Conservation (phyloP, 2,888 invertebrate genomes). For the Arrhopalites spinosus region DNA sequence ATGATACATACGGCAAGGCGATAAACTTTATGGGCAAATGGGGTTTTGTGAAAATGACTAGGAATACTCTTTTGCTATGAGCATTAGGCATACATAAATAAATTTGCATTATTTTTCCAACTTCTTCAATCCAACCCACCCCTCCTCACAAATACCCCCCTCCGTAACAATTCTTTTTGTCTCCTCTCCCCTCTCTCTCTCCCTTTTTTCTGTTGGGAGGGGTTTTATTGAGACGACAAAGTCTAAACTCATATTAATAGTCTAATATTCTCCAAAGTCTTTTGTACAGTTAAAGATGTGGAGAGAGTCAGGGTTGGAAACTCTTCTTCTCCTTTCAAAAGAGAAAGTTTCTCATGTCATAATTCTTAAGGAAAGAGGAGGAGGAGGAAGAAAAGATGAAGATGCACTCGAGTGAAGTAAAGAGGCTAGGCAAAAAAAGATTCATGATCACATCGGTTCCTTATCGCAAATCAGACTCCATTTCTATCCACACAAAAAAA, state of each 20-base stretch:
- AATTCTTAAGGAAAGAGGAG: slow-evolving; percentile 12
- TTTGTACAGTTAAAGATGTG: not conserved
- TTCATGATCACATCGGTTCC: slow-evolving; percentile 23
- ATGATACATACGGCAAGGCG: too few species aligned
- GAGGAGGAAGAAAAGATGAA: not conserved
- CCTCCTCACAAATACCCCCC: not conserved
- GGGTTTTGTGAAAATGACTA: not conserved
- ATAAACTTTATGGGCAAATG: too few species aligned
- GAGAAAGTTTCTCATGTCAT: slow-evolving; percentile 17
- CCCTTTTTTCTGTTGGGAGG: not conserved
- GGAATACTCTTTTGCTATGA: too few species aligned
- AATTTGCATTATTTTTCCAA: too few species aligned
- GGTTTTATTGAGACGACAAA: too few species aligned
- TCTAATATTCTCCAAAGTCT: not conserved
- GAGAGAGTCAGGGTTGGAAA: not conserved
- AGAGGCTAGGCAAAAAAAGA: not conserved
- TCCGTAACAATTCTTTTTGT: not conserved
- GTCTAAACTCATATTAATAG: slow-evolving; percentile 7
- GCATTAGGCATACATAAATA: too few species aligned
- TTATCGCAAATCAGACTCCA: slow-evolving; percentile 27
- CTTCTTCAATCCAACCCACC: too few species aligned
- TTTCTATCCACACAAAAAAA: not conserved
- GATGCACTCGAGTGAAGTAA: slow-evolving; percentile 1
- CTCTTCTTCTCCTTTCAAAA: too few species aligned
- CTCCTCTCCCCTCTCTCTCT: not conserved